Conservation (phyloP, 2,888 invertebrate species). For the Amphiduros pacificus region DNA sequence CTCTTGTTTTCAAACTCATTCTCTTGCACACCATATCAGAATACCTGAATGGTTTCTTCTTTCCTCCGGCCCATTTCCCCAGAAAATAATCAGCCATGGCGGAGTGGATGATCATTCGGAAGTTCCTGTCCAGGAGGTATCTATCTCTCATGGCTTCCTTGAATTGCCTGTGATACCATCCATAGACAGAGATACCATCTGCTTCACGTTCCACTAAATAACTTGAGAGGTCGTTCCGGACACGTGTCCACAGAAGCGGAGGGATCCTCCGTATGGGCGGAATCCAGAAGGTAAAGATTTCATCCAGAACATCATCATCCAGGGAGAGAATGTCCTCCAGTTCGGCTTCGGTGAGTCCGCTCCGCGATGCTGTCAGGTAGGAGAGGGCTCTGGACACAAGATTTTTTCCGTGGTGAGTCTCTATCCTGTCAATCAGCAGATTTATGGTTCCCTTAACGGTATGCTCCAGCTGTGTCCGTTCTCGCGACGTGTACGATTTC, state of each 20-base stretch:
- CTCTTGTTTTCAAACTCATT: constrained; percentile 22
- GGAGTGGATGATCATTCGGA: constrained; percentile 23
- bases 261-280: constrained; percentile 41
- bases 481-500: constrained; percentile 29
- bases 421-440: constrained; percentile 23
- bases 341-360: constrained; percentile 29
- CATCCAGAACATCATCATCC: constrained; percentile 31
- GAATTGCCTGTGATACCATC: constrained; percentile 33
- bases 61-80: constrained; percentile 40
- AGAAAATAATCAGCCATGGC: constrained; percentile 45
- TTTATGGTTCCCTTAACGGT: constrained; percentile 21
- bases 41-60: constrained; percentile 40
- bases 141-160: constrained; percentile 16
- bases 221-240: constrained; percentile 20
- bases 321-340: constrained; percentile 32
- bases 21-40: constrained; percentile 29
- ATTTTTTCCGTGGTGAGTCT: constrained; percentile 21
- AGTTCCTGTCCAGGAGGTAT: constrained; percentile 5
- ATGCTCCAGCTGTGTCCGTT: constrained; percentile 12
- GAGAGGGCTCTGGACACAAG: constrained; percentile 25
- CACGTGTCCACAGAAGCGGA: constrained; percentile 27
- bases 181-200: constrained; percentile 23
- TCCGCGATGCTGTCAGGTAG: constrained; percentile 30
- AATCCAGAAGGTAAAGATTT: constrained; percentile 30
- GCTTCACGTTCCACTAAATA: constrained; percentile 31